phyloP scores from a whole-genome alignment of 2,113 vertebrate species.

The Alethe diademata region DNA sequence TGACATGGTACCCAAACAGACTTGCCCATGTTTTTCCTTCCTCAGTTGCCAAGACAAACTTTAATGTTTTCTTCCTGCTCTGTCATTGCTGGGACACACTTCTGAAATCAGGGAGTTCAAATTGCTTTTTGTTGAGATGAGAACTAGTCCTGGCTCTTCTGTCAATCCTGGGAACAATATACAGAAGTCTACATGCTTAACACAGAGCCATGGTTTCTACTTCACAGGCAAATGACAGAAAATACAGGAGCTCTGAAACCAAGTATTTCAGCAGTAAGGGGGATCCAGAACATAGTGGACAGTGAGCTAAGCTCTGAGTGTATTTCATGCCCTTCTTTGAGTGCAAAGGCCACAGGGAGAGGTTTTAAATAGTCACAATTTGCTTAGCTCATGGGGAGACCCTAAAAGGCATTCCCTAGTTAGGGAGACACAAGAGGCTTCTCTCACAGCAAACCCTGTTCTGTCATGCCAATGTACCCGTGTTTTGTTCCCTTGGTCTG shows the following conservation, averaged over 20 bases:
- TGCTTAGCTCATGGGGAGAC: neutral
- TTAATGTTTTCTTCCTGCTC: neutral
- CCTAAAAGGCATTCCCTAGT: too few relatives aligned
- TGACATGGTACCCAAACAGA: neutral
- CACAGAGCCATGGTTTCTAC: neutral
- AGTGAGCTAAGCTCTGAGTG: neutral
- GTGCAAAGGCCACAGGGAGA: neutral
- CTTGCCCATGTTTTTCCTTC: neutral
- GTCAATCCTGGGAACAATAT: neutral
- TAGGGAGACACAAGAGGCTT: too few relatives aligned
- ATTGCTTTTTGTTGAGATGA: neutral
- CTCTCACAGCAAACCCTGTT: too few relatives aligned
- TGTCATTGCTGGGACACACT: neutral
- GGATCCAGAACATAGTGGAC: neutral
- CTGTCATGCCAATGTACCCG: too few relatives aligned
- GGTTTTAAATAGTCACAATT: neutral
- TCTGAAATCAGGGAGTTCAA: neutral
- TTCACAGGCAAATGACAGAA: neutral
- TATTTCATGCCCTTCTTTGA: neutral
- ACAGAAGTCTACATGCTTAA: neutral
- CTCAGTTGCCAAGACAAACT: neutral
- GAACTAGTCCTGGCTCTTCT: accelerated
- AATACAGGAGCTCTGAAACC: neutral
- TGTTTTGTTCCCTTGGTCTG: too few relatives aligned
- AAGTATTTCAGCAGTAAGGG: neutral